Conservation (phyloP, 2,888 invertebrate species). For the Fragum fragum region DNA sequence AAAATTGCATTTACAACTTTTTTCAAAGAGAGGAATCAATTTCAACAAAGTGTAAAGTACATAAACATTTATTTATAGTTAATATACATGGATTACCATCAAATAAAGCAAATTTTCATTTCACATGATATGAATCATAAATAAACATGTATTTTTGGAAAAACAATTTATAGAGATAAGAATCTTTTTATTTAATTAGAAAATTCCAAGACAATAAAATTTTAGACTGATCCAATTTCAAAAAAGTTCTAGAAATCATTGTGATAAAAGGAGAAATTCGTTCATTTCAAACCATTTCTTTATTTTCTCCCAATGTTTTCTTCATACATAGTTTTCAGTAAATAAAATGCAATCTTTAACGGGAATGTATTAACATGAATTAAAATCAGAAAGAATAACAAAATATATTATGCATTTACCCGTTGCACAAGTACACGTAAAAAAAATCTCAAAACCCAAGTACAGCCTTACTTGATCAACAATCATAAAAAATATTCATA, state of each 20-base stretch:
- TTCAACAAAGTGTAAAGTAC: background rate
- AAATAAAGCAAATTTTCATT: background rate
- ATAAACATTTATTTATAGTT: background rate
- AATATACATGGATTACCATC: slow-evolving; percentile 3
- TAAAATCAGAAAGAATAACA: background rate
- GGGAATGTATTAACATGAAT: background rate
- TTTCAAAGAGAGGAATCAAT: background rate
- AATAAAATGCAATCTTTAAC: background rate
- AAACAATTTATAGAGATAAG: no score
- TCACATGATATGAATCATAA: background rate
- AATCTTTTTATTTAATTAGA: background rate
- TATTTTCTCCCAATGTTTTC: background rate
- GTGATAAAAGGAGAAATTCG: slow-evolving; percentile 1
- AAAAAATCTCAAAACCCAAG: background rate
- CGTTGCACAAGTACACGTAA: background rate
- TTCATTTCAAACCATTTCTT: background rate
- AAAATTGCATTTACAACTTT: no score
- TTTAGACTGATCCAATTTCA: background rate
- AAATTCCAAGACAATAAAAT: background rate
- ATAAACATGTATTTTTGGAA: background rate
- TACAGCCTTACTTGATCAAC: slow-evolving; percentile 2
- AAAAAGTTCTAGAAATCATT: background rate
- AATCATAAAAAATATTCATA: background rate
- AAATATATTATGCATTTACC: background rate
- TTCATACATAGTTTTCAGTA: background rate